Base-by-base conservation (phyloP, 2,797 vertebrate species). In the Eulemur rubriventer region DNA sequence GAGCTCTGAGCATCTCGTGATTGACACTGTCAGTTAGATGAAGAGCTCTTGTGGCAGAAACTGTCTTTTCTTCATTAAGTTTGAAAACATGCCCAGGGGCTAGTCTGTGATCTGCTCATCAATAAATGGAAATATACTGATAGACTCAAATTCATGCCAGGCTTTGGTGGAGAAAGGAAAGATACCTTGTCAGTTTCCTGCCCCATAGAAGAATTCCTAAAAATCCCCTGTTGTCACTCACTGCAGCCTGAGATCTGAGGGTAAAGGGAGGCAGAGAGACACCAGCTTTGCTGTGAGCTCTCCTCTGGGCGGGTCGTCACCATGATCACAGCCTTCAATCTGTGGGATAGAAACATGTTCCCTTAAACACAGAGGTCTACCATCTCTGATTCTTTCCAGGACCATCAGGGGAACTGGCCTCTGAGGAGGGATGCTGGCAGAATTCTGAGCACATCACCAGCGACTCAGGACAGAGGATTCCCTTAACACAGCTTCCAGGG, bases 31-130 rank as follows among this genome's bases (percentile, higher is more conserved):
- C 95, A 95, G 92, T 75, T 72, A 91, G 88, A 96, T 91, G 75
- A 96, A 97, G 86, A 92, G 89, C 87, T 96, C 73, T 89, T 52
- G 41, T 95, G 92, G 94, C 90, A 96, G 63, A 93, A 96, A 95
- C 52, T 95, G 82, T 95, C 96, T 96, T 97, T 97, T 97, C 91
- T 97, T 96, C 97, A 96, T 95, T 97, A 97, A 97, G 95, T 97
- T 89, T 97, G 95, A 97, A 97, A 98, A 97, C 89, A 96, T 96
- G 92, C 94, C 97, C 79, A 73, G 89, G 84, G 93, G 93, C 84
- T 89, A 89, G 78, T 94, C 97, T 97, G 78, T 97, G 95, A 96
- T 96, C 88, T 89, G 86, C 50, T 98, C 95, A 96, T 97, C 95
- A 96, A 96, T 97, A 97, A 97, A 90, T 96, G 79, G 92, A 97